Base-by-base conservation (phyloP, 1,140 invertebrate genomes). In the Drosophila truncata region DNA sequence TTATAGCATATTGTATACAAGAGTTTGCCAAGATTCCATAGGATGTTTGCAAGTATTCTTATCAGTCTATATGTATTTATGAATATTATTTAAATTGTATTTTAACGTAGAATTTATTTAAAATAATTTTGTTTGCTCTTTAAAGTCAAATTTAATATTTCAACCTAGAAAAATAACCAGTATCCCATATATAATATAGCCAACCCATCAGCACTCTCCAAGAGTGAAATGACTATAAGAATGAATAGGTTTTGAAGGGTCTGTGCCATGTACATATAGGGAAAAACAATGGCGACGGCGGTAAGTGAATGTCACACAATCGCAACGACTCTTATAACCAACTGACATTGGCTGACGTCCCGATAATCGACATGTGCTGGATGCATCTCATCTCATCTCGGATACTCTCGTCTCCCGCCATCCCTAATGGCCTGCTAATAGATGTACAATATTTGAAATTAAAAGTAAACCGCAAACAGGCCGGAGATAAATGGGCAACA, bases 301-400 rank as follows among this genome's bases (percentile, higher is more conserved):
- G 69, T 77, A 76, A 65, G 64, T 41, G 76, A 74, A 67, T 86
- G 82, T 82, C 82, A 85, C 74, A 82, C 80, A 37, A 65, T 29
- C 60, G 20, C 62, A 50, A 27, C 20, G 31, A 64, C 67, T 55
- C 35, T 31, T 23, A 31, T 31, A 60, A 11, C 27, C 25, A 49
- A 41, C 49, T 44, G 64, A 78, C 64, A 73, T 66, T 69, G 76
- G 67, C 67, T 73, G 80, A 83, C 82, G 52, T 37, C 35, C 72
- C 74, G 83, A 86, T 86, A 64, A 16, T 63, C 78, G 84, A 84
- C 84, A 87, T 90, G 85, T 84, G 84, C 83, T 86, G 57, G 70
- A 47, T 64, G 61, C 62, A 52, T 52, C 44, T 55, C 52, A 55
- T 55, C 52, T 55, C 52, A 55, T 25, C 52, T 23, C 20, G 31